Conservation (phyloP, 2,113 vertebrate species). For the Pyxicephalus adspersus region DNA sequence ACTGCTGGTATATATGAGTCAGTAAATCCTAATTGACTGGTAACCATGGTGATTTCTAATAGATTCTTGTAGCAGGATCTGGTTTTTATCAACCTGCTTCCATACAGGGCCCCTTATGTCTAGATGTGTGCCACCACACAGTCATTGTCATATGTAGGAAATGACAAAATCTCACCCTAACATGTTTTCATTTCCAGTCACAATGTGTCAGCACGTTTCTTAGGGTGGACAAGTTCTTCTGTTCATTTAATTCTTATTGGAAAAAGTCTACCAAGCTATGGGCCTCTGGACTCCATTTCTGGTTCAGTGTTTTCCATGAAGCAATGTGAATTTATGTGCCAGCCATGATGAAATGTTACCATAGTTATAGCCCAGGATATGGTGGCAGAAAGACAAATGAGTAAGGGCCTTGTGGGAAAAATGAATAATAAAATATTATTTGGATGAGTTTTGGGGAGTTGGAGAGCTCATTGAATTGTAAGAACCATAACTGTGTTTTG, state of each 20-base stretch:
- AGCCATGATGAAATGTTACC: neutral
- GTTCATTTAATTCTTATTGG: slow-evolving; percentile 7
- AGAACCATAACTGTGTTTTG: slow-evolving; percentile 10
- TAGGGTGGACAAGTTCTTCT: neutral
- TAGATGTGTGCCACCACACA: neutral
- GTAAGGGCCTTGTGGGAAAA: slow-evolving; percentile 11
- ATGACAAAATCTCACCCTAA: neutral
- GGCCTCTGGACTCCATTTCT: neutral
- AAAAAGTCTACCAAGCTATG: neutral
- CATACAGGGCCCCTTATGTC: neutral
- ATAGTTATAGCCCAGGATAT: neutral
- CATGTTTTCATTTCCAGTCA: neutral
- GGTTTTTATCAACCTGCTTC: slow-evolving; percentile 32
- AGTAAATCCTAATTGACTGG: slow-evolving; percentile 41
- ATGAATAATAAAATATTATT: slow-evolving; percentile 2
- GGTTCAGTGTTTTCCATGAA: neutral
- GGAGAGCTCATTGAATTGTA: slow-evolving; percentile 1
- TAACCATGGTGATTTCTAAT: slow-evolving; percentile 34
- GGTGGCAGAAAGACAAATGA: slow-evolving; percentile 28
- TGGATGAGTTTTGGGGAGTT: slow-evolving; percentile 15
- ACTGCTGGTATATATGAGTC: slow-evolving; percentile 42
- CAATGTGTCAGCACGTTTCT: neutral
- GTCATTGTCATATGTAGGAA: neutral
- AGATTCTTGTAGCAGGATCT: slow-evolving; percentile 39
- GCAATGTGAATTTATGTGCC: neutral